phyloP scores from a whole-genome alignment of 2,888 invertebrate species.

The Troides oblongomaculatus region DNA sequence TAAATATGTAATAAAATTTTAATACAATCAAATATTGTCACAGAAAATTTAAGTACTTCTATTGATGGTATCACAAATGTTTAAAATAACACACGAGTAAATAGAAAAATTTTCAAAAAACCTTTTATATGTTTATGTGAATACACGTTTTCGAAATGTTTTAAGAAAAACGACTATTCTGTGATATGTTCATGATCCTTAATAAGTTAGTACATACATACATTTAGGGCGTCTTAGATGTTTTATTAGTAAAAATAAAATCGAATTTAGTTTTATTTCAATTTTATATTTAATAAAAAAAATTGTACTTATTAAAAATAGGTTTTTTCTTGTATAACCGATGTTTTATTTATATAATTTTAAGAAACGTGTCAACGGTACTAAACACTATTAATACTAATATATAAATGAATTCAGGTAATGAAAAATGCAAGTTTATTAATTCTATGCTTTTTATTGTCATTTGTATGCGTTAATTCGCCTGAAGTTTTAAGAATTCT shows the following conservation, averaged over 20 bases:
- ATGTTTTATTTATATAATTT: not conserved
- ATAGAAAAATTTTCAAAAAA: not conserved
- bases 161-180: slow-evolving; percentile 32
- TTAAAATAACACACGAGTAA: not conserved
- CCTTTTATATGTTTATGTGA: not conserved
- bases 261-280: slow-evolving; percentile 5
- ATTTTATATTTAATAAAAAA: not conserved
- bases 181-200: slow-evolving; percentile 38
- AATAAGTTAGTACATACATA: slow-evolving; percentile 12
- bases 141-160: not conserved
- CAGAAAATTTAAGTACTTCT: not conserved
- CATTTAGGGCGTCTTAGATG: slow-evolving; percentile 4
- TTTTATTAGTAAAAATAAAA: slow-evolving; percentile 4
- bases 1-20: not conserved
- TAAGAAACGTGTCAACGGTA: not conserved
- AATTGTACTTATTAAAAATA: not conserved
- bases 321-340: not conserved
- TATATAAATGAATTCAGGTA: not conserved
- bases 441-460: not conserved
- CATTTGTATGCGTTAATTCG: not conserved
- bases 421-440: no score
- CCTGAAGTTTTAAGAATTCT: not conserved
- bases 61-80: not conserved
- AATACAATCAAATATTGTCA: not conserved
- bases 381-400: not conserved